phyloP scores from a whole-genome alignment of 2,797 vertebrate genomes.

The Hydrolagus colliei region DNA sequence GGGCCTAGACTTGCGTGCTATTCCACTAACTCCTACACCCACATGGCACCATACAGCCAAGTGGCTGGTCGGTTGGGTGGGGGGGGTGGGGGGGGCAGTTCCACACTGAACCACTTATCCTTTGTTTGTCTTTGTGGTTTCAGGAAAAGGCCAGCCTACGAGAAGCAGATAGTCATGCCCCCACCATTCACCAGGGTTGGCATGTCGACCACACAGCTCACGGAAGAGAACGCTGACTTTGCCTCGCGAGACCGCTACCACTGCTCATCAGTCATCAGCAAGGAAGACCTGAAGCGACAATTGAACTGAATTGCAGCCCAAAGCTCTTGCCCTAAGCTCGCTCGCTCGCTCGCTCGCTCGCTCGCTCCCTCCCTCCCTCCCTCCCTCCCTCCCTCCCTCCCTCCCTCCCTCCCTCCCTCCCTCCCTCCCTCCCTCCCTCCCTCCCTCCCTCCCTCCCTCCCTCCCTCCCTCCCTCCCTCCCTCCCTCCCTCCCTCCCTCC shows the following conservation, averaged over 20 bases:
- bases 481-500: too few species aligned
- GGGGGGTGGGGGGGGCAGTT: too few species aligned
- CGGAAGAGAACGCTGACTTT: slow-evolving; percentile 86
- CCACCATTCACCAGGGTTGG: slow-evolving; percentile 70
- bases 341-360: not conserved
- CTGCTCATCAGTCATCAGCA: slow-evolving; percentile 68
- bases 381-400: slow-evolving; percentile 33
- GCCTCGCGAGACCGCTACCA: slow-evolving; percentile 82
- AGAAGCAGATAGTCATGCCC: slow-evolving; percentile 77
- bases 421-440: too few species aligned
- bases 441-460: too few species aligned
- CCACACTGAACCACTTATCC: not conserved
- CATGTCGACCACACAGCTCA: slow-evolving; percentile 84
- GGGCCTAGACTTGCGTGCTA: too few species aligned
- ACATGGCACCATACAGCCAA: too few species aligned
- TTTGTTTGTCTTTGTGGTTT: slow-evolving; percentile 37
- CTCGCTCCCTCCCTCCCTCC: slow-evolving; percentile 30
- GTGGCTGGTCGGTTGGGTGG: too few species aligned
- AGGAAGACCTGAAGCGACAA: slow-evolving; percentile 53
- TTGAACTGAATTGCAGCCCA: slow-evolving; percentile 46
- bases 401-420: too few species aligned
- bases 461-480: too few species aligned
- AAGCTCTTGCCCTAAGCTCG: not conserved
- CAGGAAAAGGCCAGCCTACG: slow-evolving; percentile 57
- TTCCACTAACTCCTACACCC: too few species aligned